A percentile compares a stretch with the other conserved stretches of the same genome.
These are phyloP conservation scores for Papilio gigon DNA, from an alignment of 2,888 invertebrate genomes.

Conservation along the genomic window DNA sequence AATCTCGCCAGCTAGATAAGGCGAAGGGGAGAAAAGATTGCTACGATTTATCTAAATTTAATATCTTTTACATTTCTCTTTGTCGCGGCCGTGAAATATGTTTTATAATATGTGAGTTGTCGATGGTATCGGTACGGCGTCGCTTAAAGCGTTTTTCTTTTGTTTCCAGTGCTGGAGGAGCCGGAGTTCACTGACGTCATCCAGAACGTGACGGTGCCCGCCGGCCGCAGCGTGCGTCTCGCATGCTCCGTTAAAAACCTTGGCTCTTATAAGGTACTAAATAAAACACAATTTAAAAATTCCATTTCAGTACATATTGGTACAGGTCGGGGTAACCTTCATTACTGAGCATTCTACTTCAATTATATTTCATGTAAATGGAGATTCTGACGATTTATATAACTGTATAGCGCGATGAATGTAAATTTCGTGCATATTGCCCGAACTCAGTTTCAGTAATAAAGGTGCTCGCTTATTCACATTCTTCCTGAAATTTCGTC, in stretches of 20 bases:
- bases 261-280: slow-evolving; percentile 92
- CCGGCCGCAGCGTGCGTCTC: slow-evolving; percentile 93
- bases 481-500: not conserved
- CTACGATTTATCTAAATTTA: slow-evolving; percentile 65
- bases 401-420: not conserved
- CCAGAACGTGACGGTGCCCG: slow-evolving; percentile 94
- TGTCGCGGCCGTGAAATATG: slow-evolving; percentile 34
- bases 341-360: not conserved
- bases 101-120: slow-evolving; percentile 34
- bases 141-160: slow-evolving; percentile 33
- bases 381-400: not conserved
- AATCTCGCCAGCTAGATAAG: slow-evolving; percentile 66
- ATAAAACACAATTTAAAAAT: not conserved
- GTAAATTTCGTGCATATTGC: not conserved
- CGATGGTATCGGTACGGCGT: slow-evolving; percentile 32
- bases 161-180: slow-evolving; percentile 86
- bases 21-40: slow-evolving; percentile 55
- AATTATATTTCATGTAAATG: not conserved
- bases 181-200: slow-evolving; percentile 95
- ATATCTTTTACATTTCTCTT: slow-evolving; percentile 51
- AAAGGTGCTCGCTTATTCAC: not conserved
- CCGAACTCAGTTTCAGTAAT: not conserved
- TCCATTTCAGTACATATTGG: not conserved
- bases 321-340: not conserved
- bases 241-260: slow-evolving; percentile 96